Base-by-base conservation (phyloP, 1,140 invertebrate genomes). In the Ptiloglossa arizonensis region DNA sequence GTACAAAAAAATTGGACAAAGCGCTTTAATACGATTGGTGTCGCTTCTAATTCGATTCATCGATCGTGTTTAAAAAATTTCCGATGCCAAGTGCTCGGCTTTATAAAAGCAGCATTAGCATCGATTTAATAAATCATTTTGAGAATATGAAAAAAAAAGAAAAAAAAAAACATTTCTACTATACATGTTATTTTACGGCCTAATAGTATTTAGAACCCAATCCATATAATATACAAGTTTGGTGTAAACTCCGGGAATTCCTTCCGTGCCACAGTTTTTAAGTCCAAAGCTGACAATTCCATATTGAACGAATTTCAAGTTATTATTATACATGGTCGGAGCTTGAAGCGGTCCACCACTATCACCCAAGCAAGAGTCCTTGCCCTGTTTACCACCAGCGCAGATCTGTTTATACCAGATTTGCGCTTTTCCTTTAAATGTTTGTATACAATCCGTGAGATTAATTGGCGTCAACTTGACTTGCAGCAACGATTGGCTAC, bases 221-320 rank as follows among this genome's bases (percentile, higher is more conserved):
- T 95, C 92, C 87, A 96, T 90, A 71, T 95, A 96, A 69, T 93
- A 91, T 0, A 90, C 86, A 0, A 95, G 89, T 19, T 92, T 92
- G 0, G 95, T 95, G 81, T 95, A 96, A 1, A 96, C 94, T 0
- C 94, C 95, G 4, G 95, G 95, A 46, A 90, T 91, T 1, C 93
- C 93, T 27, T 91, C 89, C 0, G 90, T 84, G 0, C 94, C 95
- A 72, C 94, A 94, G 9, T 66, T 62, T 5, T 24, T 84, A 0
- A 87, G 24, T 8, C 94, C 94, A 76, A 93, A 94, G 60, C 94
- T 94, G 1, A 94, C 94, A 3, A 95, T 86, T 0, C 94, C 90
- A 78, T 93, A 73, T 85, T 91, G 91, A 79, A 94, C 80, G 84
- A 89, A 89, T 89, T 92, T 80, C 19, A 78, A n/a, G 52, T 75